These are phyloP conservation scores for Gnathonemus echidnorhynchus DNA, from an alignment of 2,113 vertebrate genomes.

Conservation along the genomic window DNA sequence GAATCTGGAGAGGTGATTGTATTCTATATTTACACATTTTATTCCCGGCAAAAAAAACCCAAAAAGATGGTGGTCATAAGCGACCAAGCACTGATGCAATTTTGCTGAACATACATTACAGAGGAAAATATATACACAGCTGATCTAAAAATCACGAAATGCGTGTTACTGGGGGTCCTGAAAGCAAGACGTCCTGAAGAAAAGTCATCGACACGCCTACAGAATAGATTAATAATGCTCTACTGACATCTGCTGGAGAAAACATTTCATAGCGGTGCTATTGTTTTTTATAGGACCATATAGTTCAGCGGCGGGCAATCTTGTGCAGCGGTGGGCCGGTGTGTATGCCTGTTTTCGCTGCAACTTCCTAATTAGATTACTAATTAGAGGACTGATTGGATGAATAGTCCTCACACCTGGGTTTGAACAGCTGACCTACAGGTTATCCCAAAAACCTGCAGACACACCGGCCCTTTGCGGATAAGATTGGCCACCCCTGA, in stretches of 20 bases:
- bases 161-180: background rate
- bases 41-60: background rate
- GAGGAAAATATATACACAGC: background rate
- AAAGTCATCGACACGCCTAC: background rate
- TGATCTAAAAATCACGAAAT: background rate
- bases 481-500: no score
- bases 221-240: background rate
- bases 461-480: no score
- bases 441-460: no score
- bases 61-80: background rate
- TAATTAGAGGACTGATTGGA: no score
- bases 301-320: no score
- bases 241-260: conserved; percentile 1
- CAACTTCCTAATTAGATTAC: no score
- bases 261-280: background rate
- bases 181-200: background rate
- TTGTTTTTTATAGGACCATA: background rate
- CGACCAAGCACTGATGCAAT: background rate
- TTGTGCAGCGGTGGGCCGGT: no score
- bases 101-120: background rate
- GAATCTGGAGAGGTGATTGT: background rate
- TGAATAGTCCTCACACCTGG: no score
- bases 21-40: background rate
- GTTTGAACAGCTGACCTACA: no score
- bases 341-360: no score